A percentile compares a stretch with the other conserved stretches of the same genome.
phyloP scores from a whole-genome alignment of 2,888 invertebrate species.

The Eremobia ochroleuca region DNA sequence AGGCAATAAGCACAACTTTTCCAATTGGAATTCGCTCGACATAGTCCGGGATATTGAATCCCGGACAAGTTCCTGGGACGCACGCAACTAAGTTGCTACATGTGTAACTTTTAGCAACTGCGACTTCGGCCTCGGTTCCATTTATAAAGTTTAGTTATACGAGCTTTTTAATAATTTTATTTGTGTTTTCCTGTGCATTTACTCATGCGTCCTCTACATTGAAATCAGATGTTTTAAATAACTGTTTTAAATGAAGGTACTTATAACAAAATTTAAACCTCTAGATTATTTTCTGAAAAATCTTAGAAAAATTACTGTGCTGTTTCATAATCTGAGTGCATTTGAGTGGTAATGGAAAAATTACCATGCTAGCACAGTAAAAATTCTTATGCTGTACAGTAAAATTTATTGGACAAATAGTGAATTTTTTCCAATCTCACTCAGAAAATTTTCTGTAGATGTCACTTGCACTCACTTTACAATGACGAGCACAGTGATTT shows the following conservation, averaged over 20 bases:
- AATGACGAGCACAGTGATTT: too few relatives aligned
- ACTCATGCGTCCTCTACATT: background rate
- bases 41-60: slow-evolving; percentile 67
- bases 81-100: slow-evolving; percentile 50
- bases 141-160: slow-evolving; percentile 42
- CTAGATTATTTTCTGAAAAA: background rate
- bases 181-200: slow-evolving; percentile 22
- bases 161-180: slow-evolving; percentile 28
- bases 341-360: too few relatives aligned
- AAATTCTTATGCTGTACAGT: too few relatives aligned
- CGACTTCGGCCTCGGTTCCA: slow-evolving; percentile 32
- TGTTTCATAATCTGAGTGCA: too few relatives aligned
- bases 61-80: slow-evolving; percentile 54
- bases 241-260: background rate
- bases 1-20: slow-evolving; percentile 69
- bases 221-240: background rate
- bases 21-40: slow-evolving; percentile 73
- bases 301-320: too few relatives aligned
- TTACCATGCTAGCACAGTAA: too few relatives aligned
- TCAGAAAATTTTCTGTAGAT: too few relatives aligned
- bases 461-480: too few relatives aligned
- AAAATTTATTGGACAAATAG: too few relatives aligned
- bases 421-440: too few relatives aligned
- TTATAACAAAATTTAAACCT: background rate
- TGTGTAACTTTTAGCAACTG: slow-evolving; percentile 57